Conservation (phyloP, 2,113 vertebrate species). For the Capricornis sumatraensis region DNA sequence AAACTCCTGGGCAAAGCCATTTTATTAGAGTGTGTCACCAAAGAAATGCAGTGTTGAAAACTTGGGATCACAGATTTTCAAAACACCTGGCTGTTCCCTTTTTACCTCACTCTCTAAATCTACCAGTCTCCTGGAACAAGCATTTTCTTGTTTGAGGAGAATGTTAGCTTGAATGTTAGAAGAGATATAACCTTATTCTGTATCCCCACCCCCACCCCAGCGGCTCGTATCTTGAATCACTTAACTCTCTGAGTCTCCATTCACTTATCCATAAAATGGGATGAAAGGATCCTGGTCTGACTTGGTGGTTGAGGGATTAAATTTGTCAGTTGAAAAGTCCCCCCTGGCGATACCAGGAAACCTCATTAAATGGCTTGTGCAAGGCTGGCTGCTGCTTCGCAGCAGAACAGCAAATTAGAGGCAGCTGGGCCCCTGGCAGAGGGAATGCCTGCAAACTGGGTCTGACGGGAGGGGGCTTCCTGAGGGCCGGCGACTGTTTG, state of each 20-base stretch:
- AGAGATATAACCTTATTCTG: neutral
- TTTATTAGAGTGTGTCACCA: neutral
- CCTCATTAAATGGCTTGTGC: neutral
- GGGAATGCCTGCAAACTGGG: neutral
- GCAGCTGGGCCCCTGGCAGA: neutral
- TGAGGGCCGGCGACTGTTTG: neutral
- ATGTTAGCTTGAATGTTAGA: neutral
- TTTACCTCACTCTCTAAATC: neutral
- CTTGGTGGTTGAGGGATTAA: neutral
- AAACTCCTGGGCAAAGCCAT: neutral
- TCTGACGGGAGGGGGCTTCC: neutral
- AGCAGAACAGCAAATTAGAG: neutral
- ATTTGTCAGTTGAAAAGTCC: neutral
- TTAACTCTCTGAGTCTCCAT: neutral
- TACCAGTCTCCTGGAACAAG: neutral
- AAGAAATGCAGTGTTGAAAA: neutral
- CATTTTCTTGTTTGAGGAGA: neutral
- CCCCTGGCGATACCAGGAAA: neutral
- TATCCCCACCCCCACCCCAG: no score
- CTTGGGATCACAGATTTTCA: neutral
- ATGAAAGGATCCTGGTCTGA: neutral
- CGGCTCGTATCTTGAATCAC: neutral
- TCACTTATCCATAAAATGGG: neutral
- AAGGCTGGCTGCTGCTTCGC: neutral
- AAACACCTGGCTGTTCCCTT: neutral